These are phyloP conservation scores for Muntiacus reevesi DNA, from an alignment of 2,113 vertebrate species.

Conservation along the genomic window DNA sequence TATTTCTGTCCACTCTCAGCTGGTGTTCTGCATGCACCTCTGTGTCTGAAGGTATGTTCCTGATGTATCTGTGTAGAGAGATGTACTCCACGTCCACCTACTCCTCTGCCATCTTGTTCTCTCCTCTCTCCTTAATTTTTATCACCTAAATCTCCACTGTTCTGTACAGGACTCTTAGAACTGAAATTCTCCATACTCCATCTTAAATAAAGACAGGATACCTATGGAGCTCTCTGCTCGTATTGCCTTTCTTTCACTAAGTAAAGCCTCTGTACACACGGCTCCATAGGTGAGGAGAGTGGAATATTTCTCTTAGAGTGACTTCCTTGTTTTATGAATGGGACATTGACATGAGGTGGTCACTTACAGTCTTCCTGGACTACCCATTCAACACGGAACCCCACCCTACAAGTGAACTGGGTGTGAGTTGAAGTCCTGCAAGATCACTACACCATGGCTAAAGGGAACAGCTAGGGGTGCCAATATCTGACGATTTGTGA, in stretches of 20 bases:
- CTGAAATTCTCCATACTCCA: background rate
- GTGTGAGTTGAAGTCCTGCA: background rate
- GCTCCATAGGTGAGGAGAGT: background rate
- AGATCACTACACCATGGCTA: background rate
- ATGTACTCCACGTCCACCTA: background rate
- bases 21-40: background rate
- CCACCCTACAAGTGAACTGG: background rate
- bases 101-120: background rate
- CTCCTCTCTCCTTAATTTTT: background rate
- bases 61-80: background rate
- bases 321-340: background rate
- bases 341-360: background rate
- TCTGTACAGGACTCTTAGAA: background rate
- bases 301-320: background rate
- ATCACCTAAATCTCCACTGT: background rate
- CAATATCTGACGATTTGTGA: background rate
- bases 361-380: background rate
- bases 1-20: background rate
- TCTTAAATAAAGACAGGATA: background rate
- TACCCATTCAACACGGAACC: background rate
- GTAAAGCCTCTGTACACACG: background rate
- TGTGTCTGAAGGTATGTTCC: background rate
- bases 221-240: background rate
- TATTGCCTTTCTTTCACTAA: background rate
- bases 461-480: background rate